Base-by-base conservation (phyloP, 2,113 vertebrate species). In the Seriola aureovittata region DNA sequence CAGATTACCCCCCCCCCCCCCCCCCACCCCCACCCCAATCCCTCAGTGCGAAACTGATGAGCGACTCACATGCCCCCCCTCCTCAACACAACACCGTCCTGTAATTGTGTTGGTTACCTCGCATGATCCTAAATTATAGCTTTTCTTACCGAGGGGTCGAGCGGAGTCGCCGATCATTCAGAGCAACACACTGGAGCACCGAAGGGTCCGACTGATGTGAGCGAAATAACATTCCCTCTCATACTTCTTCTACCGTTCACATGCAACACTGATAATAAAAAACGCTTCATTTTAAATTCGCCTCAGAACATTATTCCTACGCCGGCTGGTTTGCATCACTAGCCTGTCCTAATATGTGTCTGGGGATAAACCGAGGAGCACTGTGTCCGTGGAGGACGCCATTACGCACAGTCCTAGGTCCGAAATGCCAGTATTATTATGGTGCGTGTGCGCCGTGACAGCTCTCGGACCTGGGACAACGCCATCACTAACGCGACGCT, bases 371-470 rank as follows among this genome's bases (percentile, higher is more conserved):
- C 40, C 68, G 79, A 83, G 85, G 21, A 71, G 88, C 75, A 64
- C 75, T 42, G 75, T 90, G 76, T 91, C 79, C 80, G 80, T 14
- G 76, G 83, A 92, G 85, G 95, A 95, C 95, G 95, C 95, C 95
- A 96, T 96, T 96, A 96, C 91, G 91, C 93, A 89, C 85, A 92
- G 95, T 90, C 91, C 89, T 58, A 88, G 95, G 95, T 95, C 93
- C 95, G 95, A 95, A 87, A 82, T 21, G 82, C 66, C 86, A 75
- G 11, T 42, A 11, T 42, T 59, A 69, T 44, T 14, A 17, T 44
- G 66, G 83, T 48, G 82, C 85, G 84, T 82, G 81, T 80, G 88
- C 84, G 83, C 80, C 34, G 1, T 84, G 90, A 78, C 81, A 83
- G 82, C 75, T 70, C 89, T 96, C 95, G 95, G 91, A 96, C 95